Base-by-base conservation (phyloP, 2,113 vertebrate species). In the Corapipo altera region DNA sequence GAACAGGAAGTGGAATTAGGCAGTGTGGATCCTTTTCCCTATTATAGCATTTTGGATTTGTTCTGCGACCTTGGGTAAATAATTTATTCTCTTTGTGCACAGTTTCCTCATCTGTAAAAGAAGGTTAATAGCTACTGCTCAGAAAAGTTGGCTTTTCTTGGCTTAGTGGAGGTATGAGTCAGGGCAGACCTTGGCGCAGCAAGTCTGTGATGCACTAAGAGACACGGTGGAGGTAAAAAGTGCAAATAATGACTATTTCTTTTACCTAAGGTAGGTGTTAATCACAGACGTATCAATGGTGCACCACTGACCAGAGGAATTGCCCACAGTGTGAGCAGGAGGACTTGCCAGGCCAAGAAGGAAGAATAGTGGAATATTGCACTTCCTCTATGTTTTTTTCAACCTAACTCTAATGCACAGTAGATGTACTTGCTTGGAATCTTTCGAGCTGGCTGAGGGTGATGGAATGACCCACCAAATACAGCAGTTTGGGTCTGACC, bases 31-130 rank as follows among this genome's bases (percentile, higher is more conserved):
- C 13, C 39, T 91, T 70, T 46, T 46, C 62, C 77, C 61, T 75
- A 12, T 72, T 58, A 49, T 3, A 28, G 64, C 46, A n/a, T 59
- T 94, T 65, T 73, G 54, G 64, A 85, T 73, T 76, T 80, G 64
- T 70, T 88, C 74, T 54, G 1, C 62, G 89, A 88, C 88, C 74
- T 92, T 78, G 76, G 76, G 73, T 81, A 75, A 94, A 94, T 94
- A 72, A 96, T 91, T 91, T 64, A 88, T 88, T 93, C 65, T 92
- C 61, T 85, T 67, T 67, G 52, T 69, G 67, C 74, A 49, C 23
- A 58, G 44, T 59, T 96, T 84, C 48, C 23, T 69, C 72, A 61
- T 92, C 76, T 57, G 52, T 80, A 54, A 67, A 64, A 77, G 54
- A 73, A 71, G 69, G 76, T 92, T 86, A 88, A 95, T 75, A 92